These are phyloP conservation scores for Antennarius striatus DNA, from an alignment of 2,113 vertebrate species.

Conservation along the genomic window DNA sequence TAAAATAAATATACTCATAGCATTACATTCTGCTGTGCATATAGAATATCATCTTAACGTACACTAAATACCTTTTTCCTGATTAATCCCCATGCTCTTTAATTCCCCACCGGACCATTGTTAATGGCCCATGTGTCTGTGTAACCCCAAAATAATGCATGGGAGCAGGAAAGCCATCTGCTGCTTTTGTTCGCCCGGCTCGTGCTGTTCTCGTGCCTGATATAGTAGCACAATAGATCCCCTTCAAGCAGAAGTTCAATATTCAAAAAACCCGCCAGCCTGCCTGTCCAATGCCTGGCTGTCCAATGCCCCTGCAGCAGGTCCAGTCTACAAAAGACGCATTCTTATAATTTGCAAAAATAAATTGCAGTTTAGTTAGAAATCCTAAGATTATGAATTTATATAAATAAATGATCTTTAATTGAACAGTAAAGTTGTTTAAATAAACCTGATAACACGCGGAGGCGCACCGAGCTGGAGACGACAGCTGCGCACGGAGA, in stretches of 20 bases:
- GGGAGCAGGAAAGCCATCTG: slow-evolving; percentile 76
- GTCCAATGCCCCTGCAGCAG: background rate
- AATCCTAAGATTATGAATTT: no score
- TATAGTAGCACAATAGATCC: slow-evolving; percentile 60
- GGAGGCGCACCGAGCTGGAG: slow-evolving; percentile 10
- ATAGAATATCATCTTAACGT: background rate
- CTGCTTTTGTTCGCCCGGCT: slow-evolving; percentile 78
- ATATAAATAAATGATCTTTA: no score
- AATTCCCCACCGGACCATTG: slow-evolving; percentile 42
- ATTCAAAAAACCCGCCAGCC: slow-evolving; percentile 72
- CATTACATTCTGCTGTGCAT: no score
- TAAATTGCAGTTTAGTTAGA: no score
- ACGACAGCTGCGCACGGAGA: slow-evolving; percentile 43
- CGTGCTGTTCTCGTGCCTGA: slow-evolving; percentile 84
- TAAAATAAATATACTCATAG: no score
- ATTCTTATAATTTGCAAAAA: no score
- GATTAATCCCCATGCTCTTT: slow-evolving; percentile 28
- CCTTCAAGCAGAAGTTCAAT: slow-evolving; percentile 47
- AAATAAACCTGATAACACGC: no score
- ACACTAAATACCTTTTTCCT: background rate
- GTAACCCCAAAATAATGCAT: slow-evolving; percentile 61
- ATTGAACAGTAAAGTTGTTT: no score
- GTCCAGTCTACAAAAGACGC: background rate
- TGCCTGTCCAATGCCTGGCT: slow-evolving; percentile 17
- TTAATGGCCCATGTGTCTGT: slow-evolving; percentile 53